Conservation (phyloP, 1,140 invertebrate genomes). For the Andricus grossulariae region DNA sequence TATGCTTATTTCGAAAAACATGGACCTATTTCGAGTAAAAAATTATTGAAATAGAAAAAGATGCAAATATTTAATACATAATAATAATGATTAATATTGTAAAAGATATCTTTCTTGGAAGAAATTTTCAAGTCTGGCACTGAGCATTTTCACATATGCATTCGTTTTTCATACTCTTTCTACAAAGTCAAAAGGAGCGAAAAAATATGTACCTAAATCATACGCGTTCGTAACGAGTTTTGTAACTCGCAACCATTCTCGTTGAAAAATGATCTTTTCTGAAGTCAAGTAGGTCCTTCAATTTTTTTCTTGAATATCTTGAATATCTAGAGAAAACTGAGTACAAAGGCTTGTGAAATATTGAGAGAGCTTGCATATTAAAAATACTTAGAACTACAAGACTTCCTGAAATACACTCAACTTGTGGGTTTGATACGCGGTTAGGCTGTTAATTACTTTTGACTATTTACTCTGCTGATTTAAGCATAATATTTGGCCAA, state of each 20-base stretch:
- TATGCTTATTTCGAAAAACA: too few species aligned
- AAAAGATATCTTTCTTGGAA: too few species aligned
- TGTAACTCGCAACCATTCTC: not conserved
- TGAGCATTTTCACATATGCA: not conserved
- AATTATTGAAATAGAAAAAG: too few species aligned
- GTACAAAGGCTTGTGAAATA: not conserved
- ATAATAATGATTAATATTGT: too few species aligned
- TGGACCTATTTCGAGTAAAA: too few species aligned
- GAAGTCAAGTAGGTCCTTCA: not conserved
- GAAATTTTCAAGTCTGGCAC: too few species aligned
- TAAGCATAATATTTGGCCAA: constrained; percentile 61
- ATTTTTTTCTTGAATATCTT: too few species aligned
- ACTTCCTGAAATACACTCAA: not conserved
- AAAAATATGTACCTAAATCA: not conserved
- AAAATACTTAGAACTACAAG: not conserved
- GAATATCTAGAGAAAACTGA: too few species aligned
- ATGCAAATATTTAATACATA: too few species aligned
- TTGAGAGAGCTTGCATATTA: not conserved
- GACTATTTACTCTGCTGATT: constrained; percentile 61
- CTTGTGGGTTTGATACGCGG: constrained; percentile 10
- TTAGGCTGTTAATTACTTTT: constrained; percentile 59
- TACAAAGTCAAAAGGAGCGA: not conserved
- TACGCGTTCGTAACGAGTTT: not conserved
- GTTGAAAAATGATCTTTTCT: not conserved
- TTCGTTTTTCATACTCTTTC: not conserved